phyloP scores from a whole-genome alignment of 1,140 invertebrate species.

The Leptinotarsa defecta region DNA sequence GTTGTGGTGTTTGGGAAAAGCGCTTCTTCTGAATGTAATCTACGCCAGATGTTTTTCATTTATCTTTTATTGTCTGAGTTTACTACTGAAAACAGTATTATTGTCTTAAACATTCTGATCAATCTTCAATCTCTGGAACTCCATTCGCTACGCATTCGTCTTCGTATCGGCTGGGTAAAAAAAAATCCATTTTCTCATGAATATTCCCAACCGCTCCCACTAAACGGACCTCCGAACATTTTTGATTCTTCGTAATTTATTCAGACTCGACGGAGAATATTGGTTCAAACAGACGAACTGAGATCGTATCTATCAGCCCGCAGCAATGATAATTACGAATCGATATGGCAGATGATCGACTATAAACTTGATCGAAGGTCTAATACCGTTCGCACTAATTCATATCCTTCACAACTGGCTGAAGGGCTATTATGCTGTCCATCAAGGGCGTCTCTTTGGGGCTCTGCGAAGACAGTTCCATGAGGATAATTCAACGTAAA shows the following conservation, averaged over 20 bases:
- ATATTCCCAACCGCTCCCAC: background rate
- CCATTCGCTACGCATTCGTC: background rate
- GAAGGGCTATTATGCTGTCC: slow-evolving; percentile 22
- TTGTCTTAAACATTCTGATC: too few species aligned
- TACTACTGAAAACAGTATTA: too few species aligned
- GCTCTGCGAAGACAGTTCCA: background rate
- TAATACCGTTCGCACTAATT: slow-evolving; percentile 25
- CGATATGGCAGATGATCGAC: slow-evolving; percentile 36
- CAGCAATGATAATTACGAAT: slow-evolving; percentile 36
- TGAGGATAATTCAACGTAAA: too few species aligned
- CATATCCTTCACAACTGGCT: slow-evolving; percentile 4
- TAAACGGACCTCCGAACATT: background rate
- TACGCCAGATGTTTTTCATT: too few species aligned
- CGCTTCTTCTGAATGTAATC: too few species aligned
- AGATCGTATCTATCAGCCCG: slow-evolving; percentile 36
- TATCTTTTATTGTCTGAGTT: too few species aligned
- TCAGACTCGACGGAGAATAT: slow-evolving; percentile 28
- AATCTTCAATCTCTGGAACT: too few species aligned
- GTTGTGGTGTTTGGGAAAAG: too few species aligned
- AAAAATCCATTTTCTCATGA: slow-evolving; percentile 3
- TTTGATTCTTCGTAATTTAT: slow-evolving; percentile 21
- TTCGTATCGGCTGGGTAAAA: background rate
- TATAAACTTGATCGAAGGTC: slow-evolving; percentile 26
- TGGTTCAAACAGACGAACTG: slow-evolving; percentile 33
- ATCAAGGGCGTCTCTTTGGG: slow-evolving; percentile 4